These are phyloP conservation scores for Hybos culiciformis DNA, from an alignment of 2,888 invertebrate genomes.

Conservation along the genomic window DNA sequence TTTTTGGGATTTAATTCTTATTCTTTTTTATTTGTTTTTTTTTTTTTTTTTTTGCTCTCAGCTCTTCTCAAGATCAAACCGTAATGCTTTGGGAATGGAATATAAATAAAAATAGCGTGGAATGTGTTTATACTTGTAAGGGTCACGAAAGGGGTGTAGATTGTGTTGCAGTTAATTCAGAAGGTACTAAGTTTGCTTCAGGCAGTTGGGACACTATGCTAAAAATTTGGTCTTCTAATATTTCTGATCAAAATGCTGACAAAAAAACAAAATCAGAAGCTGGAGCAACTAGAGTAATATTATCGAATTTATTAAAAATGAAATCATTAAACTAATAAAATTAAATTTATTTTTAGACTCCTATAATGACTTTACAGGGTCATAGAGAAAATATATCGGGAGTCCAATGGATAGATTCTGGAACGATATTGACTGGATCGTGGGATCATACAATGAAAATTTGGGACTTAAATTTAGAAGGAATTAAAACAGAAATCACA, in stretches of 20 bases:
- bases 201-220: constrained; percentile 89
- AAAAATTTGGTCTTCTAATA: constrained; percentile 79
- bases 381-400: constrained; percentile 84
- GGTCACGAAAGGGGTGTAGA: constrained; percentile 91
- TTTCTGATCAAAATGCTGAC: constrained; percentile 29
- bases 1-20: neutral
- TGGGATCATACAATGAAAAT: constrained; percentile 93
- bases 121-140: constrained; percentile 66
- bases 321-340: neutral
- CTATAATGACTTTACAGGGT: constrained; percentile 75
- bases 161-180: constrained; percentile 63
- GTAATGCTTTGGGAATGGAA: constrained; percentile 85
- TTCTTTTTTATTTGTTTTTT: neutral
- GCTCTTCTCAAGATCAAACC: constrained; percentile 85
- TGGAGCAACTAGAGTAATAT: constrained; percentile 44
- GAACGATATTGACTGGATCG: constrained; percentile 70
- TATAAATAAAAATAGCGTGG: constrained; percentile 54
- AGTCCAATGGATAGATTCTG: constrained; percentile 67
- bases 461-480: constrained; percentile 84
- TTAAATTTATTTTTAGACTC: constrained; percentile 42
- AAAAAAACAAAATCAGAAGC: constrained; percentile 46
- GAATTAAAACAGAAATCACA: constrained; percentile 66
- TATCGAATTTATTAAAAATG: neutral
- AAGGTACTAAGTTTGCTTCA: constrained; percentile 53
- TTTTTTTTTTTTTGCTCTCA: constrained; percentile 25